These are phyloP conservation scores for Entomobrya multifasciata DNA, from an alignment of 2,888 invertebrate species.

Conservation along the genomic window DNA sequence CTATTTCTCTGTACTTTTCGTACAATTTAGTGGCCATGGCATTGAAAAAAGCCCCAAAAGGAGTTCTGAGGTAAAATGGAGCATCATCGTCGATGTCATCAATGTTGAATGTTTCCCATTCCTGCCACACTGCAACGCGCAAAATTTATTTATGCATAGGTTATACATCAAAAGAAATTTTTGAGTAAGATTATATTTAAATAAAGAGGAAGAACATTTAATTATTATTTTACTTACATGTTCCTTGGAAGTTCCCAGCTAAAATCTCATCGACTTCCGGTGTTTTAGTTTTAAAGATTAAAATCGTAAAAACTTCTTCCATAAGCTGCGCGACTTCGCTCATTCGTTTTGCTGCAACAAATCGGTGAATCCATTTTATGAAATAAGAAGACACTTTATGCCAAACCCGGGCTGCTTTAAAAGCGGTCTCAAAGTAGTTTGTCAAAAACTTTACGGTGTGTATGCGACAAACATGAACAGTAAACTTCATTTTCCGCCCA, in stretches of 20 bases:
- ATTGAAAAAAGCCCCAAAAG: neutral
- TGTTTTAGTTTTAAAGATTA: no score
- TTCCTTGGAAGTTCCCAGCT: no score
- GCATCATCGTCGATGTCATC: no score
- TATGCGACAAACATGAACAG: neutral
- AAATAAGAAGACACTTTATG: neutral
- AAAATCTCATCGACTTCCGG: no score
- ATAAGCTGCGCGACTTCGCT: neutral
- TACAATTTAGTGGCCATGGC: neutral
- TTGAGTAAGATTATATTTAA: no score
- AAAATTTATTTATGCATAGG: no score
- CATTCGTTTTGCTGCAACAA: neutral
- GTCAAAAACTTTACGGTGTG: neutral
- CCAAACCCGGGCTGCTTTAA: neutral
- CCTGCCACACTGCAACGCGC: no score
- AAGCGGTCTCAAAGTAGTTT: neutral
- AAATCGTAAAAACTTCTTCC: neutral
- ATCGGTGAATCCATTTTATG: neutral
- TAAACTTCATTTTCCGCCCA: neutral
- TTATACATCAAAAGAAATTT: no score
- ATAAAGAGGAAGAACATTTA: no score
- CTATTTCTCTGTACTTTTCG: no score
- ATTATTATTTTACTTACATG: no score
- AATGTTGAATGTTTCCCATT: no score
- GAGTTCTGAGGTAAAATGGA: neutral